Base-by-base conservation (phyloP, 2,888 invertebrate species). In the Lasius platythorax region DNA sequence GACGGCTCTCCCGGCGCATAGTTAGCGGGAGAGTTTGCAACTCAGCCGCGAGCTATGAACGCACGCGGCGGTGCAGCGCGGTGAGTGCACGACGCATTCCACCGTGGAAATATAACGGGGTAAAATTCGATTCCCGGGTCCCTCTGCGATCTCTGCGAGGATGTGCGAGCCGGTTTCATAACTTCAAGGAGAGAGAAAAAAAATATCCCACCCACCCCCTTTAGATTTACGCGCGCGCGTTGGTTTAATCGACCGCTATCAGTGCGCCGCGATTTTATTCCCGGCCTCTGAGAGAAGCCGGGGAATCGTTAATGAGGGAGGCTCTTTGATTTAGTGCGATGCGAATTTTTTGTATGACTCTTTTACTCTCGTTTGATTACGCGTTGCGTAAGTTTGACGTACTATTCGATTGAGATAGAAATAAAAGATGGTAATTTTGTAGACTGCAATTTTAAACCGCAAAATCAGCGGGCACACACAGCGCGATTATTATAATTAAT, bases 1-100 rank as follows among this genome's bases (percentile, higher is more conserved):
- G 94, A 93, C 94, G 91, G 92, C 90, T 91, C 91, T 91, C 91
- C 89, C 87, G 89, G 84, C 88, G 87, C 88, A 81, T 81, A 81
- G 85, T 79, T 85, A 68, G 61, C 86, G 70, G 82, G 82, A 89
- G 91, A 90, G 89, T 88, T 84, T 88, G 89, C 87, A 91, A 92
- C 91, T 92, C 91, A 89, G 91, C 87, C 84, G 87, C 85, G 84
- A 83, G 85, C 79, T 81, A 81, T 81, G 61, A 81, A 86, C 82
- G 85, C 84, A 64, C 72, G 72, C 72, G 75, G 63, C 50, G 46
- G n/a, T n/a, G 12, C 50, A 46, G 12, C 50, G 50, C 53, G 30
- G 61, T 46, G 79, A 81, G 79, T 81, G 79, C 79, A 50, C 61
- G 79, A 81, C 79, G 79, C 79, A 81, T 81, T 81, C 79, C 79